Percentiles rank a stretch among this genome's conserved stretches.
Evolutionary conservation across 2,888 invertebrate species (phyloP).

Genomic region (Nysson spinosus): DNA sequence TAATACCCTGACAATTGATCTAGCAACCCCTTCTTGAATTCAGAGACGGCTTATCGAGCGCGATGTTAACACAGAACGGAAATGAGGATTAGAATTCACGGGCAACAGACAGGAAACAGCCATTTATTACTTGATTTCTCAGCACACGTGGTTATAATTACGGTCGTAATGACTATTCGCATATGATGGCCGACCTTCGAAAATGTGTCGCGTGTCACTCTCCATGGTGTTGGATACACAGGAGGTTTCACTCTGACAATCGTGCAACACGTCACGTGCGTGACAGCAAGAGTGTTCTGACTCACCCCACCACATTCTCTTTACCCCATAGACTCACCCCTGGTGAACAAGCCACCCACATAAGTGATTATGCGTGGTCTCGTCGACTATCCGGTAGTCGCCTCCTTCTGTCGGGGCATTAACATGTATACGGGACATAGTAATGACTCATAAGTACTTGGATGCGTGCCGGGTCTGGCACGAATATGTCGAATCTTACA

Average conservation of each 20-base stretch:
- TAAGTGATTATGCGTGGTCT: conserved; percentile 54
- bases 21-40: too few relatives aligned
- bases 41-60: too few relatives aligned
- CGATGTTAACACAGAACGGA: too few relatives aligned
- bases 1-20: too few relatives aligned
- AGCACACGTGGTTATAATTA: conserved; percentile 1
- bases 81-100: too few relatives aligned
- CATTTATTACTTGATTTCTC: too few relatives aligned
- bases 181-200: conserved; percentile 41
- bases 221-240: conserved; percentile 23
- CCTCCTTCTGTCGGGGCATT: conserved; percentile 49
- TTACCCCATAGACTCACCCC: conserved; percentile 2
- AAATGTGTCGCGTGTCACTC: conserved; percentile 50
- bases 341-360: conserved; percentile 19
- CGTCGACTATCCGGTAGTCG: conserved; percentile 35
- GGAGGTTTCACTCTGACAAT: conserved; percentile 58
- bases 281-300: conserved; percentile 52
- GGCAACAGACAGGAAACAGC: too few relatives aligned
- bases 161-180: conserved; percentile 1
- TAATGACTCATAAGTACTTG: conserved; percentile 55
- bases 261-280: conserved; percentile 53
- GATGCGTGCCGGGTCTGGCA: conserved; percentile 38
- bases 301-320: conserved; percentile 33
- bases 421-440: conserved; percentile 35
- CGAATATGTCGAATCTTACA: conserved; percentile 31